Conservation (phyloP, 1,140 invertebrate species). For the roundworm (Caenorhabditis elegans) region WBcel235 BX284603.4:806001-806500, state of each 20-base stretch:
- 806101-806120: background rate
- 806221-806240: conserved; percentile 26
- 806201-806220: conserved; percentile 1
- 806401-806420: background rate
- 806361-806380: background rate
- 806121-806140: conserved; percentile 24
- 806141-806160: conserved; percentile 20
- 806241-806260: background rate
- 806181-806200: conserved; percentile 67
- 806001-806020: too few relatives aligned
- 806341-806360: too few relatives aligned
- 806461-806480: too few relatives aligned
- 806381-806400: background rate
- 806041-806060: too few relatives aligned
- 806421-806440: conserved; percentile 70
- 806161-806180: conserved; percentile 4
- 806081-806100: too few relatives aligned
- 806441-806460: too few relatives aligned
- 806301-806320: too few relatives aligned
- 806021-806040: too few relatives aligned
- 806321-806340: too few relatives aligned
- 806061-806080: too few relatives aligned
- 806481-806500: too few relatives aligned
- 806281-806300: too few relatives aligned
- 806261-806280: conserved; percentile 68